phyloP scores from a whole-genome alignment of 2,797 vertebrate species.

The Tragelaphus eurycerus region DNA sequence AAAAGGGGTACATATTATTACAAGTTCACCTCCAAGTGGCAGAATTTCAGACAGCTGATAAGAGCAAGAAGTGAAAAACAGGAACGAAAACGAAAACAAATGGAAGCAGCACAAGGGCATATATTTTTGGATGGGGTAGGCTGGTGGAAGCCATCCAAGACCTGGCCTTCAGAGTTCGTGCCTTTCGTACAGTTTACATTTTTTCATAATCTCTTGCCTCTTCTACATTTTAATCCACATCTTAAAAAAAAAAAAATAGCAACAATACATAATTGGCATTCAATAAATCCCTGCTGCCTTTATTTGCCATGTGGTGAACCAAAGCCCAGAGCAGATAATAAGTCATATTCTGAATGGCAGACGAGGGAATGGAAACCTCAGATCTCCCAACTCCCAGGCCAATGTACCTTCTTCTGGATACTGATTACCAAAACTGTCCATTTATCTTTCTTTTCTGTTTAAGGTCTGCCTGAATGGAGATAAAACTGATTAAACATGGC shows the following conservation, averaged over 20 bases:
- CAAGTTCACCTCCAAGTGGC: neutral
- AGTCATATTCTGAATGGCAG: neutral
- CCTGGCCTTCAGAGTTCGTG: neutral
- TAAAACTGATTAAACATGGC: constrained; percentile 45
- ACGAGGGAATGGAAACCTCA: neutral
- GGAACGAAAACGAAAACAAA: neutral
- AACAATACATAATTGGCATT: constrained; percentile 21
- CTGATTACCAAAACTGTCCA: neutral
- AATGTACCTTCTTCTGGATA: neutral
- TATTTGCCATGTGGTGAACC: constrained; percentile 41
- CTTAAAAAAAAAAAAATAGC: neutral
- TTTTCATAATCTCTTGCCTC: constrained; percentile 22
- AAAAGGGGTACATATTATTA: neutral
- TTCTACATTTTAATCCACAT: constrained; percentile 30
- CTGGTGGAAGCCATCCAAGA: neutral
- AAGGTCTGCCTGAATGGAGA: constrained; percentile 6
- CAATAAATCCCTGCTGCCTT: constrained; percentile 43
- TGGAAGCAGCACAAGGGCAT: neutral
- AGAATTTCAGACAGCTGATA: constrained; percentile 9
- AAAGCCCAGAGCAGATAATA: neutral
- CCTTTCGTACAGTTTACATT: neutral
- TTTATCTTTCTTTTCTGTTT: constrained; percentile 49
- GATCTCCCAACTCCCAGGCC: neutral
- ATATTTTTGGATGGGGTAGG: neutral
- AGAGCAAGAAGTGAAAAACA: neutral